Conservation (phyloP, 1,140 invertebrate species). For the Trinorchestia longiramus region DNA sequence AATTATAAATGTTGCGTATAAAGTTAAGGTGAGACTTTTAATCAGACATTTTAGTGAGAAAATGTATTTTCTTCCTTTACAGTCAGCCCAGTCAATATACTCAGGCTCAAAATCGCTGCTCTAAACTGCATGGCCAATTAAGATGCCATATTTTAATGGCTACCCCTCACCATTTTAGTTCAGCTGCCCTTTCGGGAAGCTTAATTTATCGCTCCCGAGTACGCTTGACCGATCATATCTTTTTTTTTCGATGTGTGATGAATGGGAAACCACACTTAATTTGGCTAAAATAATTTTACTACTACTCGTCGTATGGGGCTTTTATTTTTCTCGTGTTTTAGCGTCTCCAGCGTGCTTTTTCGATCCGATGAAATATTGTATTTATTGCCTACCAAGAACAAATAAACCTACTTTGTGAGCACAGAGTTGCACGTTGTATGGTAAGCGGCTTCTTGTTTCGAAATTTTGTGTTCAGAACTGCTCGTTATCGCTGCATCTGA, state of each 20-base stretch:
- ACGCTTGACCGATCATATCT: not conserved
- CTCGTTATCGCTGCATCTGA: not conserved
- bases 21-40: not conserved
- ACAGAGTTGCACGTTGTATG: not conserved
- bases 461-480: not conserved
- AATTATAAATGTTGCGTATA: not conserved
- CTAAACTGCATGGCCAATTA: not conserved
- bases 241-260: not conserved
- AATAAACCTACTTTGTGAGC: not conserved
- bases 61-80: not conserved
- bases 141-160: conserved; percentile 8
- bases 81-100: not conserved
- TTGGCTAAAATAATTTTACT: not conserved
- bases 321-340: not conserved
- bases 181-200: not conserved
- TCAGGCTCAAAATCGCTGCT: not conserved
- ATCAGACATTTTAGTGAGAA: not conserved
- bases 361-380: not conserved
- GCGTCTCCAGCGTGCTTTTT: not conserved
- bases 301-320: not conserved
- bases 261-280: not conserved
- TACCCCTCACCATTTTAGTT: not conserved
- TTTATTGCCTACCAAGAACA: not conserved
- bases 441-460: not conserved
- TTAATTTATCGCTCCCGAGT: not conserved